Evolutionary conservation across 2,113 vertebrate species (phyloP).

Genomic region (Erythrocercus mccallii): DNA sequence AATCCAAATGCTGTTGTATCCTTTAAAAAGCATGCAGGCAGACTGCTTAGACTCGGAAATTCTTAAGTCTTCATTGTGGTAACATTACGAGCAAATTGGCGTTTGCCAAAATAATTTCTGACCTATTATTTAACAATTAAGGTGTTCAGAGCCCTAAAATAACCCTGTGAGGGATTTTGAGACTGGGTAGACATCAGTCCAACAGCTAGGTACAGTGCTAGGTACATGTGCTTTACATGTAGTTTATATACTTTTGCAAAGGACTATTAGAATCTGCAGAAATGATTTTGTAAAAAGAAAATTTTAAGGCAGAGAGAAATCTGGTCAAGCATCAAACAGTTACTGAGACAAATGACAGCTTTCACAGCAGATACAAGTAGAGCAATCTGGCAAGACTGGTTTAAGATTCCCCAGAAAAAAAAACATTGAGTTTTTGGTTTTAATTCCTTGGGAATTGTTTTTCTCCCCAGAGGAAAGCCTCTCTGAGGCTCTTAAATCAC

Average conservation of each 20-base stretch:
- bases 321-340: background rate
- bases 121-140: background rate
- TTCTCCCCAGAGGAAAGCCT: accelerated
- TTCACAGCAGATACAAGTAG: background rate
- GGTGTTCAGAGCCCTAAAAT: background rate
- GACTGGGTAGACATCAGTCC: background rate
- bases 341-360: background rate
- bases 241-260: background rate
- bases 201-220: background rate
- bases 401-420: background rate
- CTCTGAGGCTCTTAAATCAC: background rate
- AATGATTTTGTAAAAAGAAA: background rate
- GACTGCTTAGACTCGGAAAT: background rate
- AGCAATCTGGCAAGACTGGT: background rate
- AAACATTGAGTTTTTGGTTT: background rate
- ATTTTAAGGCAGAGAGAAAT: background rate
- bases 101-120: background rate
- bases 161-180: background rate
- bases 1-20: background rate
- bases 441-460: background rate
- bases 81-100: background rate
- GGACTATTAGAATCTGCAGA: background rate
- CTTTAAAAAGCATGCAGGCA: background rate
- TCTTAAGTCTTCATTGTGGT: background rate
- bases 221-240: background rate